Evolutionary conservation across 2,888 invertebrate species (phyloP).

Genomic region (Cerastis rubricosa): DNA sequence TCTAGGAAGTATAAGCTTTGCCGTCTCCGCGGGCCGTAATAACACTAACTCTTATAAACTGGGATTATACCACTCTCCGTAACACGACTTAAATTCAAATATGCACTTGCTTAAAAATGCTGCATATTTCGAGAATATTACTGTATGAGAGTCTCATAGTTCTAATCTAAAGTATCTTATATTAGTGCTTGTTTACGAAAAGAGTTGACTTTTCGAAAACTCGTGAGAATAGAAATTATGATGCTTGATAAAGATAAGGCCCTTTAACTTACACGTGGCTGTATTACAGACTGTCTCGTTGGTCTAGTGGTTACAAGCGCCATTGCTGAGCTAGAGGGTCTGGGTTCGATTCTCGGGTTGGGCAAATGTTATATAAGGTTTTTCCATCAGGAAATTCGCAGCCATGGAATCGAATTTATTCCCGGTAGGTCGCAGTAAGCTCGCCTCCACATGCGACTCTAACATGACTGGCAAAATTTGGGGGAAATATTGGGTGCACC

Average conservation of each 20-base stretch:
- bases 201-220: slow-evolving; percentile 14
- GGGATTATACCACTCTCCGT: slow-evolving; percentile 80
- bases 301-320: not conserved
- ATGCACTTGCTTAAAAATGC: slow-evolving; percentile 79
- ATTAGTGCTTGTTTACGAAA: slow-evolving; percentile 12
- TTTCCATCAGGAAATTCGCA: not conserved
- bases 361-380: too few species aligned
- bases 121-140: slow-evolving; percentile 69
- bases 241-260: slow-evolving; percentile 2
- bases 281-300: not conserved
- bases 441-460: not conserved
- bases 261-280: not conserved
- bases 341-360: not conserved
- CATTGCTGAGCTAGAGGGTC: not conserved
- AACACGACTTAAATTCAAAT: slow-evolving; percentile 81
- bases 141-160: slow-evolving; percentile 53
- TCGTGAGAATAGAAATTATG: not conserved
- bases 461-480: not conserved
- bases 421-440: not conserved
- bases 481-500: not conserved
- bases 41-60: slow-evolving; percentile 84
- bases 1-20: slow-evolving; percentile 74
- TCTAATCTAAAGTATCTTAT: slow-evolving; percentile 45
- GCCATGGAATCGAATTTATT: not conserved
- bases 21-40: slow-evolving; percentile 78